phyloP scores from a whole-genome alignment of 2,797 vertebrate species.

The Denticeps clupeoides region DNA sequence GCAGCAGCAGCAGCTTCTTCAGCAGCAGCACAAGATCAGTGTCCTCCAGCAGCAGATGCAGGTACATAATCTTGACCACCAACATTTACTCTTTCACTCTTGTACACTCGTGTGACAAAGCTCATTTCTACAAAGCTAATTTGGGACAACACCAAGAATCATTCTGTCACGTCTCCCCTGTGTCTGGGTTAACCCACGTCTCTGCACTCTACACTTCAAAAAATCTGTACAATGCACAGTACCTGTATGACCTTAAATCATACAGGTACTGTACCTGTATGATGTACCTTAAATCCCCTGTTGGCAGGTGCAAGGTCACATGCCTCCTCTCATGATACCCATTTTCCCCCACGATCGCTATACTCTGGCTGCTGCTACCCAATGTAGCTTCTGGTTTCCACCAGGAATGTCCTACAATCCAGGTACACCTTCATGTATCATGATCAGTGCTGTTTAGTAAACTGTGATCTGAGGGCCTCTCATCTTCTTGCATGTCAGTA shows the following conservation, averaged over 20 bases:
- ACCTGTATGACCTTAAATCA: too few species aligned
- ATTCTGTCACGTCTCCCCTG: too few species aligned
- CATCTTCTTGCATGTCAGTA: constrained; percentile 1
- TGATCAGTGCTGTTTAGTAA: background rate
- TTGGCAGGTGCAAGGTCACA: constrained; percentile 90
- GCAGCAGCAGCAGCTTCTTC: constrained; percentile 92
- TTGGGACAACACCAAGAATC: too few species aligned
- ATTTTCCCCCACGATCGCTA: constrained; percentile 96
- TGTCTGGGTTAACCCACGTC: too few species aligned
- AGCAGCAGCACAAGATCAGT: constrained; percentile 97
- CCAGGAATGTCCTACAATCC: constrained; percentile 90
- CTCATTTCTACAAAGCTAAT: too few species aligned
- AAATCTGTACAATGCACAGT: too few species aligned
- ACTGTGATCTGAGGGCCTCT: background rate
- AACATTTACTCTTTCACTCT: background rate
- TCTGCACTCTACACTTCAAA: too few species aligned
- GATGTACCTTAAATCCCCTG: background rate
- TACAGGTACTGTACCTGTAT: too few species aligned
- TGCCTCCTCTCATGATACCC: constrained; percentile 96
- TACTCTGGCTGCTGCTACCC: constrained; percentile 84
- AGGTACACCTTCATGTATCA: constrained; percentile 56
- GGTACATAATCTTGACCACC: constrained; percentile 50
- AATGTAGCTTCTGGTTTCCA: constrained; percentile 91
- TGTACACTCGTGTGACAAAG: too few species aligned
- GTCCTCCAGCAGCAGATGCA: constrained; percentile 95